Evolutionary conservation across 2,888 invertebrate genomes (phyloP).

Genomic region (Phortica okadai): DNA sequence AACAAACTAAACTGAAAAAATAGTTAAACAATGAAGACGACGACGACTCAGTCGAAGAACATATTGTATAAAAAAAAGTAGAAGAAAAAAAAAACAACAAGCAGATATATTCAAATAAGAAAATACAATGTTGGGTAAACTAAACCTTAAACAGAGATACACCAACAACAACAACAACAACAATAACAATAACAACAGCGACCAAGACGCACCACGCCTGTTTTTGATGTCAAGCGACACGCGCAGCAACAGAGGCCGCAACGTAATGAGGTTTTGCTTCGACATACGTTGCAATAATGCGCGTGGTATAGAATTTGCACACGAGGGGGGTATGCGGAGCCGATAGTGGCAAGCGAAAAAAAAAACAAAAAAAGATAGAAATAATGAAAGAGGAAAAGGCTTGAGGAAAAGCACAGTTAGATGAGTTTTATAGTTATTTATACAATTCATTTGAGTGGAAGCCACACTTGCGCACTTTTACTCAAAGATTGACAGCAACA

Average conservation of each 20-base stretch:
- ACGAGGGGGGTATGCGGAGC: neutral
- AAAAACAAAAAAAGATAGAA: neutral
- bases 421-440: slow-evolving; percentile 12
- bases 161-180: neutral
- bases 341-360: neutral
- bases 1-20: neutral
- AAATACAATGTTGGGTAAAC: slow-evolving; percentile 8
- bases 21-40: neutral
- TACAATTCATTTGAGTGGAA: neutral
- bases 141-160: neutral
- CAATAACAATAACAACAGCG: neutral
- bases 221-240: slow-evolving; percentile 13
- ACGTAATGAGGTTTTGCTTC: neutral
- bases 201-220: slow-evolving; percentile 7
- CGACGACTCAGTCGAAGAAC: neutral
- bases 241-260: neutral
- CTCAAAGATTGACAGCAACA: neutral
- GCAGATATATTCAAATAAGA: slow-evolving; percentile 27
- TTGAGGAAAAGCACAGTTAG: slow-evolving; percentile 30
- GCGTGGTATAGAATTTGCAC: neutral
- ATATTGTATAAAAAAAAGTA: neutral
- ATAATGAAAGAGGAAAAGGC: neutral
- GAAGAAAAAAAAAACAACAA: neutral
- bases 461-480: slow-evolving; percentile 13
- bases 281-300: neutral